Base-by-base conservation (phyloP, 2,797 vertebrate genomes). In the Myripristis murdjan region DNA sequence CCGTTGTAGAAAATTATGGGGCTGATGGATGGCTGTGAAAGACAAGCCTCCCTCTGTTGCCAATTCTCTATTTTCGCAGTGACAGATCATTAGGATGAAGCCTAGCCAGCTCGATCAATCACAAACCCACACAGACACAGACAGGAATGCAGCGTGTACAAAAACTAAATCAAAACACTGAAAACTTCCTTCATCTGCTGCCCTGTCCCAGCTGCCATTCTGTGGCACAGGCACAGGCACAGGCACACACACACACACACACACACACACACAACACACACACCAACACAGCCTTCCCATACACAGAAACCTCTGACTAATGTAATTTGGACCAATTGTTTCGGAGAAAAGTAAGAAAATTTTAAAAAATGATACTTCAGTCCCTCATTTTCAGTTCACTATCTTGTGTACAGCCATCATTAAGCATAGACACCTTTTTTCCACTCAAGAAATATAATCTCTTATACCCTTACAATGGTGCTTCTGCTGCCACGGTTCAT, bases 51-150 rank as follows among this genome's bases (percentile, higher is more conserved):
- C 51, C 54, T 62, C 62, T 65, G 65, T 65, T 77, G 83, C 80
- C 78, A 82, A 72, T 64, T 72, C 35, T 71, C 58, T 67, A 24
- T 69, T 70, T 76, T 84, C 15, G 2, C 74, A 51, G 68, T 68
- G 73, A 91, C 83, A 87, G 72, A 90, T 92, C 87, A 84, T 89
- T 71, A 69, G 0, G 15, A 66, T 75, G 75, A 70, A 64, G 79
- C 41, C 35, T 69, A 80, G 83, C 73, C 79, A 82, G 87, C 81
- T 83, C 26, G 35, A 91, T 89, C 86, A 89, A 80, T 85, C 73
- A 69, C 58, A 51, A 57, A 66, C 41, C 66, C 58, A 23, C 53
- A 59, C 60, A 41, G 53, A 68, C 71, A 35, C 64, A 39, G 49
- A 44, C 60, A 79, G 51, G 49, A 65, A 43, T 76, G 41, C 58